Evolutionary conservation across 2,888 invertebrate genomes (phyloP), one percentile per base, ranked within the genome.

Genomic region (Ophioninae sp.): DNA sequence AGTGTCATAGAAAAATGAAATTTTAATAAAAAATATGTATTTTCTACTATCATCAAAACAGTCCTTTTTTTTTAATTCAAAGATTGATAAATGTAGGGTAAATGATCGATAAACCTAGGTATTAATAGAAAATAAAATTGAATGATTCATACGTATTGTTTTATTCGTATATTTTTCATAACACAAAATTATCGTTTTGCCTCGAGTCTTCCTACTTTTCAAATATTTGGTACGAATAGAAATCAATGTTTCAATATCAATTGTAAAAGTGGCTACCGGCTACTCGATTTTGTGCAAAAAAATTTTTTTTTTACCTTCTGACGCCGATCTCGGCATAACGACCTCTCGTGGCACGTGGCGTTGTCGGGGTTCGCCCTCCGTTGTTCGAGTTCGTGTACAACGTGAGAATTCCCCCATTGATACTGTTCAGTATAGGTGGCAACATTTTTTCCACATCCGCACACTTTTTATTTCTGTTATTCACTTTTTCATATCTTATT

Each of bases 301-400:
- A 50, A n/a, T n/a, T 67, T 70, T 59, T 68, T 70, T 68, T 84
- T 91, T 91, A 93, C 93, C 93, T 92, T 87, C 91, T 91, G 7
- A 92, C 90, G 86, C 92, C 92, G 79, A 93, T 92, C 87, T 93
- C 93, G 39, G 92, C 93, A 85, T 93, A 93, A 82, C 93, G 91
- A 50, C 92, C 91, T 70, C 92, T 89, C 75, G 90, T 86, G n/a
- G 89, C 86, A 21, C 89, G 89, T 37, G 86, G 88, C 37, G 87
- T 88, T 73, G 88, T 89, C 77, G 86, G 86, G 70, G 90, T 90
- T 79, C 89, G 88, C 69, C 85, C 87, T 77, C 86, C 87, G 83
- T 89, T 89, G 76, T 87, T 88, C 30, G 90, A 88, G 83, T 88
- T 92, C 83, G 91, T 91, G 88, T 92, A 93, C 85, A 93, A 87